These are phyloP conservation scores for Orius insidiosus DNA, from an alignment of 1,140 invertebrate genomes.

Conservation along the genomic window DNA sequence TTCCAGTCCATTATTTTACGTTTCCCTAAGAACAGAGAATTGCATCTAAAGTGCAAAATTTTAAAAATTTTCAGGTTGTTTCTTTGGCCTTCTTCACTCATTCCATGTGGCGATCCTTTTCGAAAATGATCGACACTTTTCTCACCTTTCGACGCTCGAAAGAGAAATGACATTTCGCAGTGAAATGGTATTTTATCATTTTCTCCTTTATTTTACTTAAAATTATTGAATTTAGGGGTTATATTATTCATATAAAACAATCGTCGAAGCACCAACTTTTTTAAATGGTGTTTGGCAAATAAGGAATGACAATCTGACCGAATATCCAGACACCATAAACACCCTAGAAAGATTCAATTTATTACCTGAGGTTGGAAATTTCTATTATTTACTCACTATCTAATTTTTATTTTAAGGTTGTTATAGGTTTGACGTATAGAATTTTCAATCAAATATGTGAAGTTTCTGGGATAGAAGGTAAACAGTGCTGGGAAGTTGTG, in stretches of 20 bases:
- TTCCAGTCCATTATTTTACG: background rate
- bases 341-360: constrained; percentile 65
- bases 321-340: constrained; percentile 61
- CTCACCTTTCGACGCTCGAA: constrained; percentile 62
- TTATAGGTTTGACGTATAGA: constrained; percentile 37
- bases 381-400: background rate
- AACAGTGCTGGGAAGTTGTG: constrained; percentile 41
- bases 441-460: constrained; percentile 28
- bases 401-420: constrained; percentile 28
- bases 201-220: background rate
- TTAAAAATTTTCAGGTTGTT: constrained; percentile 24
- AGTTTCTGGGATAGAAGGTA: constrained; percentile 23
- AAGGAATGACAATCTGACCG: constrained; percentile 56
- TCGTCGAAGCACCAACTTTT: constrained; percentile 48
- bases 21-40: no score
- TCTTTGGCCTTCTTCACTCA: constrained; percentile 30
- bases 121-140: constrained; percentile 66
- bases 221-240: constrained; percentile 43
- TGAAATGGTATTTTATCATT: constrained; percentile 46
- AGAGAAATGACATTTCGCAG: constrained; percentile 65
- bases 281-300: constrained; percentile 41
- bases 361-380: constrained; percentile 59
- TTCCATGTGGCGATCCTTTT: constrained; percentile 54
- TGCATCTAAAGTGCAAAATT: no score
- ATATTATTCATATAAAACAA: constrained; percentile 69